Evolutionary conservation across 1,140 invertebrate species (phyloP), one percentile per base, ranked within the genome.

Genomic region (Zaprionus gabonicus): DNA sequence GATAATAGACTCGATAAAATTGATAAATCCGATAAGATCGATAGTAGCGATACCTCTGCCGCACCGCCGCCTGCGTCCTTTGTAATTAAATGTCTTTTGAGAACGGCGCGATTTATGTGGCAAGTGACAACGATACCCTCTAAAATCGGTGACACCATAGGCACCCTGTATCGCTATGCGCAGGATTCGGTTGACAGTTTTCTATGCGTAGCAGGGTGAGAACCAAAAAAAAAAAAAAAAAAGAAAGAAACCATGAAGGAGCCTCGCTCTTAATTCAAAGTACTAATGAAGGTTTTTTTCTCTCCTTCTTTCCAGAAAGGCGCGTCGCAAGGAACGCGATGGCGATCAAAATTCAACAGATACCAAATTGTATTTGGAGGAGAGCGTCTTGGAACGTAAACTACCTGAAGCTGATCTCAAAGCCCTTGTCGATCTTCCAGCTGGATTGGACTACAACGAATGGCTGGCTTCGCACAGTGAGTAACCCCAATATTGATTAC

Each of bases 391-490:
- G 82, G 98, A 99, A 94, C 95, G 97, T 93, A 97, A 97, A 94
- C 95, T 98, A 92, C 96, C 97, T 79, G 98, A 99, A 94, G 95
- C 97, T 85, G 98, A 99, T 94, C 95, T 99, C 93, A 96, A 96
- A 92, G 96, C 98, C 93, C 94, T 99, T 91, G 97, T 99, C 73
- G 97, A 98, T 93, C 95, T 99, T 93, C 98, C 98, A 81, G 95
- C 96, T 75, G 98, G 97, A 76, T 95, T 99, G 92, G 98, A 99
- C 93, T 97, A 98, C 94, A 99, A 99, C 94, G 98, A 99, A 95
- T 99, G 98, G 98, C 95, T 99, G 78, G 98, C 98, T 69, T 99
- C 98, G 78, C 98, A 99, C 93, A 99, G 97, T 98, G 93, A 96
- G 96, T 34, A 34, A 34, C 9, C 31, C 9, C 31, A 3, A 10